Percentiles rank a stretch among this genome's conserved stretches.
These are phyloP conservation scores for Mus spicilegus DNA, from an alignment of 2,113 vertebrate genomes.

Conservation along the genomic window DNA sequence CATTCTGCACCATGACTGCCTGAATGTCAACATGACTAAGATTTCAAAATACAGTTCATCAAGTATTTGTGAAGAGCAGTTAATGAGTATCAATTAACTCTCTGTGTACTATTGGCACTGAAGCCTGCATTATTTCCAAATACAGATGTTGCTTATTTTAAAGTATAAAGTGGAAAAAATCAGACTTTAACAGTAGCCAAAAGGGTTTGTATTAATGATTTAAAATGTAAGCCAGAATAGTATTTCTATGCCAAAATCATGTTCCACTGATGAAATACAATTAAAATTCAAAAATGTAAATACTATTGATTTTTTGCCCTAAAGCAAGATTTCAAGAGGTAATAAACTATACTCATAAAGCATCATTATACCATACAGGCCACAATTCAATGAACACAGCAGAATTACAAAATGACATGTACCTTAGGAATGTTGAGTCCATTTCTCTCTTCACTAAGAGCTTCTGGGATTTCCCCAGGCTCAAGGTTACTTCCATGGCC, in stretches of 20 bases:
- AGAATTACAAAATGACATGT: conserved; percentile 76
- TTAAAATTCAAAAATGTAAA: conserved; percentile 14
- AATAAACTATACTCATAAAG: conserved; percentile 31
- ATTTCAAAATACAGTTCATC: neutral
- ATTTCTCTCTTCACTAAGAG: conserved; percentile 81
- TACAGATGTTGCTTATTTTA: neutral
- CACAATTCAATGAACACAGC: conserved; percentile 59
- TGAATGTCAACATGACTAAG: neutral
- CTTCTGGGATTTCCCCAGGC: conserved; percentile 86
- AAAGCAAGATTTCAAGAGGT: conserved; percentile 4
- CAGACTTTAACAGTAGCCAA: neutral
- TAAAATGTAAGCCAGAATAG: neutral
- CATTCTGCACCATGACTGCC: neutral
- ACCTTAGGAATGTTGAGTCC: conserved; percentile 78
- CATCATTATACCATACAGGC: conserved; percentile 29
- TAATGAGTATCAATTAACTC: neutral
- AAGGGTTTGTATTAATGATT: conserved; percentile 15
- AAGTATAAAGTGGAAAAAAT: neutral
- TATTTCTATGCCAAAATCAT: neutral
- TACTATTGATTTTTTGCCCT: conserved; percentile 26
- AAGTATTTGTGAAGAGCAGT: neutral
- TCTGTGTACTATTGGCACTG: neutral
- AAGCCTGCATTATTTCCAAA: conserved; percentile 10
- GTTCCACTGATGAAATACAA: neutral
- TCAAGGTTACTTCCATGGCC: conserved; percentile 86